Percentiles rank a stretch among this genome's conserved stretches.
These are phyloP conservation scores for Tadarida brasiliensis DNA, from an alignment of 2,797 vertebrate species.

Conservation along the genomic window DNA sequence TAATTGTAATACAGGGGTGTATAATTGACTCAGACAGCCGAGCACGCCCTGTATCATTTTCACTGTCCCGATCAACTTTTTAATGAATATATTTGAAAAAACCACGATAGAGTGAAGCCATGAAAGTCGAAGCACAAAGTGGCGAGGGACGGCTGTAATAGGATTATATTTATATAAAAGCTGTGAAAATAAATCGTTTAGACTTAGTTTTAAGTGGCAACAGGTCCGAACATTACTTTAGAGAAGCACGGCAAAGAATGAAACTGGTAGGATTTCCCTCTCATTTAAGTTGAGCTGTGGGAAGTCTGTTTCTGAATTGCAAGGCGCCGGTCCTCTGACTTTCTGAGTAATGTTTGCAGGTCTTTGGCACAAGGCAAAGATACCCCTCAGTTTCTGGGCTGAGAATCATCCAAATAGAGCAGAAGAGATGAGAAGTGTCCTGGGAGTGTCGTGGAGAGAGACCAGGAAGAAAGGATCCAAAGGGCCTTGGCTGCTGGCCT, in stretches of 20 bases:
- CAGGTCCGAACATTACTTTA: background rate
- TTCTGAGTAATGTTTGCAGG: background rate
- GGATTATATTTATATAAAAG: background rate
- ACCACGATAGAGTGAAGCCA: too few species aligned
- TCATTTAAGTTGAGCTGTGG: background rate
- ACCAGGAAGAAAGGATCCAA: background rate
- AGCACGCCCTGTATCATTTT: too few species aligned
- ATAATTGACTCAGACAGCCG: too few species aligned
- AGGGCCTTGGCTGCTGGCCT: background rate
- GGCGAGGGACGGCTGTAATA: background rate
- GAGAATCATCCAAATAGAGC: background rate
- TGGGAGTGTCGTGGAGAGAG: background rate
- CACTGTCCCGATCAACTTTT: too few species aligned
- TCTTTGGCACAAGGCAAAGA: background rate
- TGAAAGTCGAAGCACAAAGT: too few species aligned
- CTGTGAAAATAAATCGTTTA: background rate
- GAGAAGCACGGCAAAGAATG: background rate
- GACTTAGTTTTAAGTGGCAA: background rate
- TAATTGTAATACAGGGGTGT: too few species aligned
- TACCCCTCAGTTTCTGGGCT: background rate
- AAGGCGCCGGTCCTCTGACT: background rate
- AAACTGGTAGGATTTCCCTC: background rate
- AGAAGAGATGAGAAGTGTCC: constrained; percentile 80
- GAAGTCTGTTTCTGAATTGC: background rate
- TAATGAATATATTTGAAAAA: too few species aligned